phyloP scores from a whole-genome alignment of 1,140 invertebrate genomes.

The Ridgeia piscesae region DNA sequence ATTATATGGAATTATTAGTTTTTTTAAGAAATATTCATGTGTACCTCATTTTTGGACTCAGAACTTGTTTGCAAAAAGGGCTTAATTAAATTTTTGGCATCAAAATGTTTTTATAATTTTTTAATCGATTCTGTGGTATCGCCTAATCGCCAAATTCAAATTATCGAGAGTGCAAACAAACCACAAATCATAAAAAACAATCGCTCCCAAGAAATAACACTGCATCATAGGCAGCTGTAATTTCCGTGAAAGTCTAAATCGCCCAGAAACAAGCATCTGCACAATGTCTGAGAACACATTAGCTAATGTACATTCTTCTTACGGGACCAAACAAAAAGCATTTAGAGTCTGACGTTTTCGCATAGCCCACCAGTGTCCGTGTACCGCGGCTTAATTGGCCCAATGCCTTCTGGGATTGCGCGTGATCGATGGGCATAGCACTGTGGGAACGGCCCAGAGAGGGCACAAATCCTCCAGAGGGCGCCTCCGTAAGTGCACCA shows the following conservation, averaged over 20 bases:
- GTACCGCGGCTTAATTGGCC: background rate
- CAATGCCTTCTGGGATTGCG: background rate
- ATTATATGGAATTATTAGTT: too few species aligned
- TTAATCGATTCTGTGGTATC: background rate
- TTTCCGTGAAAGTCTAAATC: background rate
- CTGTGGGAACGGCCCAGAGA: background rate
- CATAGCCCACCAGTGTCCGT: background rate
- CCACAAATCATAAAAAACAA: background rate
- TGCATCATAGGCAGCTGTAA: background rate
- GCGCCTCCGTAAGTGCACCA: background rate
- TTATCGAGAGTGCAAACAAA: background rate
- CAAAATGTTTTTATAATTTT: background rate
- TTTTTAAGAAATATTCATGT: too few species aligned
- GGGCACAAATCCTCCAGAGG: background rate
- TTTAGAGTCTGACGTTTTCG: too few species aligned
- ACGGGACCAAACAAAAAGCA: background rate
- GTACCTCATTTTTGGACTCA: too few species aligned
- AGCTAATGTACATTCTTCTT: background rate
- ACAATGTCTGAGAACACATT: background rate
- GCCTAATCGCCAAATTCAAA: background rate
- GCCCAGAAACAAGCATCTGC: background rate
- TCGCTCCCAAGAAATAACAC: background rate
- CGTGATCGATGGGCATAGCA: background rate
- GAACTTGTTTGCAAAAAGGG: too few species aligned
- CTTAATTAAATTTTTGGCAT: too few species aligned